A percentile compares a stretch with the other conserved stretches of the same genome.
Conservation (phyloP, 37 sponge, comb jelly and placozoan genomes). For the Mnemiopsis leidyi region DNA sequence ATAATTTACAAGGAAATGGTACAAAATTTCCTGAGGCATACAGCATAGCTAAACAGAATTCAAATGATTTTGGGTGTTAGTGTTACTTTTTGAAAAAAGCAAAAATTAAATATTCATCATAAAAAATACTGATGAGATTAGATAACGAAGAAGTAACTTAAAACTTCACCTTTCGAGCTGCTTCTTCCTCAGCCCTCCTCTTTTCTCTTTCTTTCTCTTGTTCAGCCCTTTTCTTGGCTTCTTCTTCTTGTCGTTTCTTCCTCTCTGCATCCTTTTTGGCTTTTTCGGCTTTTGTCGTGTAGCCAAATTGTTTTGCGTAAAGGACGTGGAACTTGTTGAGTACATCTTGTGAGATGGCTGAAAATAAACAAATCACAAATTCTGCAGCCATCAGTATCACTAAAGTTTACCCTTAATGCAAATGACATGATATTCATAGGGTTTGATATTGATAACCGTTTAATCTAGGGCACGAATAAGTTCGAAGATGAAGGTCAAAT, state of each 20-base stretch:
- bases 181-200: background rate
- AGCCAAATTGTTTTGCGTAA: background rate
- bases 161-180: background rate
- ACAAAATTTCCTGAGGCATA: no score
- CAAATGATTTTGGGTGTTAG: background rate
- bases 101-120: background rate
- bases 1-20: no score
- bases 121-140: background rate
- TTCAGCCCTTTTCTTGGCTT: background rate
- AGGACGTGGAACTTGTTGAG: background rate
- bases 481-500: no score
- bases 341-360: background rate
- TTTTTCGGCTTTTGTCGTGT: conserved; percentile 6
- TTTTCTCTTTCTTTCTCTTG: background rate
- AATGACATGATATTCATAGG: no score
- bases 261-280: background rate
- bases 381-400: no score
- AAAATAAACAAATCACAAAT: no score
- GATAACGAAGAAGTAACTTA: background rate
- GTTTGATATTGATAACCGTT: no score
- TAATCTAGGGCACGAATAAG: no score
- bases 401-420: no score
- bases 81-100: background rate
- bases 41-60: no score
- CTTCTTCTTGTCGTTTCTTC: background rate